phyloP scores from a whole-genome alignment of 2,113 vertebrate genomes.

The Grantiella picta region DNA sequence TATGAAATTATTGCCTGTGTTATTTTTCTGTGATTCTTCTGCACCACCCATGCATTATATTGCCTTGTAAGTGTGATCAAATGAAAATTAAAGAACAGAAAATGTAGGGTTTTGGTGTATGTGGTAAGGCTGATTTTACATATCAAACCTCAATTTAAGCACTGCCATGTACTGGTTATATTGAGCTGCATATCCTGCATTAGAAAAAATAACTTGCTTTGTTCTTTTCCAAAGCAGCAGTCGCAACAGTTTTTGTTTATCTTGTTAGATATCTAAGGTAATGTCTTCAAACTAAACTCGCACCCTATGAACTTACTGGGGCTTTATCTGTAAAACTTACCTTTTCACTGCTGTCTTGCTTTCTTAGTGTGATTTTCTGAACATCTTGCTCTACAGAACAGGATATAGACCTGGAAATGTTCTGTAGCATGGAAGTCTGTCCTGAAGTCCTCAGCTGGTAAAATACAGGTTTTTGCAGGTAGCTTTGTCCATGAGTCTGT shows the following conservation, averaged over 20 bases:
- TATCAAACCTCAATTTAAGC: background rate
- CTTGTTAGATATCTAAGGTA: background rate
- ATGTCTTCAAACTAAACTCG: background rate
- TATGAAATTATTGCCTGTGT: background rate
- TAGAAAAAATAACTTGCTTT: background rate
- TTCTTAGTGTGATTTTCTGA: background rate
- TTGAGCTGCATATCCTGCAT: background rate
- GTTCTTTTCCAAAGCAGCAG: background rate
- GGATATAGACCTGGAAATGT: background rate
- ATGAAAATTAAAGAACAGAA: background rate
- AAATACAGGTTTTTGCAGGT: background rate
- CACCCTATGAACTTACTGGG: rapidly evolving
- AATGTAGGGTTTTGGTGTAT: background rate
- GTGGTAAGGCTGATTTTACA: background rate
- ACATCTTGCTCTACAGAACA: background rate
- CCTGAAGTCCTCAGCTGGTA: rapidly evolving
- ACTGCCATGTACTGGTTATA: background rate
- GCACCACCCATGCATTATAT: background rate
- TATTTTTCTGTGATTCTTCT: background rate
- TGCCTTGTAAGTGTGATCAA: background rate
- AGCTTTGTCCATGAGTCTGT: background rate
- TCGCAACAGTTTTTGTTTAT: background rate
- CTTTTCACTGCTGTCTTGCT: background rate
- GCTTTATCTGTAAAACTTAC: background rate
- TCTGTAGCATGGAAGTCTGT: background rate